A percentile compares a stretch with the other conserved stretches of the same genome.
These are phyloP conservation scores for Dendrolimus punctatus DNA, from an alignment of 1,140 invertebrate species.

Conservation along the genomic window DNA sequence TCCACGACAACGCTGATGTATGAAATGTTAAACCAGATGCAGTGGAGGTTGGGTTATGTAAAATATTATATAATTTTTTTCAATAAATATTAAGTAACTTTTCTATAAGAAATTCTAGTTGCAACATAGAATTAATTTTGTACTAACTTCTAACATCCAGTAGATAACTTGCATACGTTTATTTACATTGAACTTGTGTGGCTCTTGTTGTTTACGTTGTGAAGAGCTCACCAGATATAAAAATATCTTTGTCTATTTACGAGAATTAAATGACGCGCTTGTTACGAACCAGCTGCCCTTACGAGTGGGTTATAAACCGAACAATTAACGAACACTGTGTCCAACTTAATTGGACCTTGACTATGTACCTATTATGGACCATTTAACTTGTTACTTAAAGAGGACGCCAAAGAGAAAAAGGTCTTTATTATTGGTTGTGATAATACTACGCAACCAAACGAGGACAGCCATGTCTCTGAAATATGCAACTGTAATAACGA, in stretches of 20 bases:
- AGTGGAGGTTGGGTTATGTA: too few relatives aligned
- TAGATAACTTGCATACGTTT: conserved; percentile 41
- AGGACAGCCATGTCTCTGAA: conserved; percentile 33
- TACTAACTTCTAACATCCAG: conserved; percentile 3
- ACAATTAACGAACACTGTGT: conserved; percentile 47
- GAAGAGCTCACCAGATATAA: conserved; percentile 60
- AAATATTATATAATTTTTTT: too few relatives aligned
- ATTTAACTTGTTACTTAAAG: too few relatives aligned
- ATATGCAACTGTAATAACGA: conserved; percentile 61
- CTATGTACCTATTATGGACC: conserved; percentile 25
- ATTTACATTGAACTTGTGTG: conserved; percentile 58
- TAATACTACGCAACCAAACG: conserved; percentile 7
- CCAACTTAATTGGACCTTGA: conserved; percentile 44
- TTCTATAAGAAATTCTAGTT: too few relatives aligned
- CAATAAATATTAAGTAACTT: too few relatives aligned
- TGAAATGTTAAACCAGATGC: too few relatives aligned
- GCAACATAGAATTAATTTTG: too few relatives aligned
- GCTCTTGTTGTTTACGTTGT: conserved; percentile 50
- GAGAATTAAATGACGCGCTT: conserved; percentile 61
- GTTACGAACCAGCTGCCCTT: conserved; percentile 63
- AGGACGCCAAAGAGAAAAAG: too few relatives aligned
- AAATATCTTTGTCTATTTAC: conserved; percentile 69
- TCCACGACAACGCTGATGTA: too few relatives aligned
- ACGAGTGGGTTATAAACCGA: conserved; percentile 55
- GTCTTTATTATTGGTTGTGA: too few relatives aligned